Evolutionary conservation across 1,140 invertebrate genomes (phyloP), one percentile per base, ranked within the genome.

Genomic region (Calycopis cecrops): DNA sequence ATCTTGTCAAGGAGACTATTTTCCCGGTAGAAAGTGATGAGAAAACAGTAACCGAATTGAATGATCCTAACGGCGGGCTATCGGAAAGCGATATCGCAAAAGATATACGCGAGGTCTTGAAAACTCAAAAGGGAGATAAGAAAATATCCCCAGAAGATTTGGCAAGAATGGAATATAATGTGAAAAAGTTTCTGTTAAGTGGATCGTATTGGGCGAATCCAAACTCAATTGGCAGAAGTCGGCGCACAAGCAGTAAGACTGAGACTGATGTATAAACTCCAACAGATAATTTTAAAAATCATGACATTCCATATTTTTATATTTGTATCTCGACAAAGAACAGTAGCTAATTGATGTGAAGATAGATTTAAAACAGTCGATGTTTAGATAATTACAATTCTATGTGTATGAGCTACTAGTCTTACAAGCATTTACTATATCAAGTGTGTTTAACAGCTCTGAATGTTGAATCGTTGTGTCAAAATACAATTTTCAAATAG

Each of bases 161-260:
- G 49, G 90, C 90, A 12, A 82, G 90, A 63, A 91, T 91, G 90
- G 90, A 91, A 63, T 90, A 90, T 68, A 91, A 91, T 73, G 90
- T 91, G 3, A 90, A 90, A 73, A 89, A 90, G 64, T 91, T 91
- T 62, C 67, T 91, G 60, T 69, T 91, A 51, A 91, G 90, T 55
- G 90, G 90, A 12, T 89, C 90, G 11, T 88, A 90, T 63, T 91
- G 90, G 90, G 88, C 84, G 11, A 89, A 86, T 52, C 68, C 70
- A 9, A 73, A 63, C 6, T 63, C 70, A 7, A 66, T 52, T 8
- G 70, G 63, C 6, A 73, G 76, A 42, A 85, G 76, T 59, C 76
- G 76, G 18, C 82, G 87, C 63, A 88, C 87, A 62, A 88, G 85
- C 63, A 88, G 87, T 71, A 88, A 88, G 72, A 88, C 87, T 70